Evolutionary conservation across 2,888 invertebrate genomes (phyloP).

Genomic region (Cataglyphis altisquamis): DNA sequence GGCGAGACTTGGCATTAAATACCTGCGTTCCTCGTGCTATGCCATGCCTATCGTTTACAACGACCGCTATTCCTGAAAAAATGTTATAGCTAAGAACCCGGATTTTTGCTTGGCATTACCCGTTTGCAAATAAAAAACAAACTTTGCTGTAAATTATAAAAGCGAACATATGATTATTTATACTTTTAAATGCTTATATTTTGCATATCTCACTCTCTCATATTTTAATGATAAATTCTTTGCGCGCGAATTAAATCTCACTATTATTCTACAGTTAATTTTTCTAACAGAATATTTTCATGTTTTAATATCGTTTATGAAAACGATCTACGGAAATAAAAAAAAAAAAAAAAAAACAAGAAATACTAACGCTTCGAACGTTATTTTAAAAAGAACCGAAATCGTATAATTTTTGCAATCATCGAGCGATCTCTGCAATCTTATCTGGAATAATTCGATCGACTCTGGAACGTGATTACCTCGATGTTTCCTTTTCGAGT

Average conservation of each 20-base stretch:
- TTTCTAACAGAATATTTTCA: conserved; percentile 3
- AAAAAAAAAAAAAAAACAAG: not conserved
- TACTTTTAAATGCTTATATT: not conserved
- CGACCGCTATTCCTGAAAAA: conserved; percentile 19
- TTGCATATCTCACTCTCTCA: not conserved
- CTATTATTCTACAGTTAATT: not conserved
- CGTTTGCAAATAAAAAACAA: not conserved
- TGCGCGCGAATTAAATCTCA: not conserved
- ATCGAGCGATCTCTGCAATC: conserved; percentile 19
- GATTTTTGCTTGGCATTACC: conserved; percentile 13
- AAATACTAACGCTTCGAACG: not conserved
- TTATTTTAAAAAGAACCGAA: conserved; percentile 7
- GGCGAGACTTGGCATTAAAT: conserved; percentile 52
- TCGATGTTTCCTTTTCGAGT: conserved; percentile 44
- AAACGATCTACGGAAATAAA: not conserved
- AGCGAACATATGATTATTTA: not conserved
- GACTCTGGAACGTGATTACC: conserved; percentile 1
- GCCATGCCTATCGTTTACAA: conserved; percentile 44
- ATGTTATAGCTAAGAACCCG: conserved; percentile 17
- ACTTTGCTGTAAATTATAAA: not conserved
- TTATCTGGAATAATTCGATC: not conserved
- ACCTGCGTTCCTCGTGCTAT: conserved; percentile 49
- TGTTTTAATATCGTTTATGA: not conserved
- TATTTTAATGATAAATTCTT: not conserved
- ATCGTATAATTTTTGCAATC: conserved; percentile 10